These are phyloP conservation scores for Encarsia formosa DNA, from an alignment of 2,888 invertebrate genomes.

Conservation along the genomic window DNA sequence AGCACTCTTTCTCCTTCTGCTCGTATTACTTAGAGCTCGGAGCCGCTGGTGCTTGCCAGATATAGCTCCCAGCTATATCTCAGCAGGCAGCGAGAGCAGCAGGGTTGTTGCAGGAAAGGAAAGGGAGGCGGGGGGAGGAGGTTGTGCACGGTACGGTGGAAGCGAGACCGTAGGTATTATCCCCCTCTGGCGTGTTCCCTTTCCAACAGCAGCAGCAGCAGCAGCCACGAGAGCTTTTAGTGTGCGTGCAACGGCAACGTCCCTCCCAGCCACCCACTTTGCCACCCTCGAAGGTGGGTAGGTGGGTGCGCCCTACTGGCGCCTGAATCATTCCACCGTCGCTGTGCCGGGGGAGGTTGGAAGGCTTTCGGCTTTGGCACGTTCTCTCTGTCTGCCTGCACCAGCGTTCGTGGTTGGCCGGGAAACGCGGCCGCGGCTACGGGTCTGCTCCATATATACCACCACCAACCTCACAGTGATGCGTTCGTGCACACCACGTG, in stretches of 20 bases:
- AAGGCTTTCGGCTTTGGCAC: constrained; percentile 28
- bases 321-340: constrained; percentile 52
- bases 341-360: constrained; percentile 41
- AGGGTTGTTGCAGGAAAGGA: background rate
- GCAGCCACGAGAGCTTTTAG: constrained; percentile 25
- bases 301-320: constrained; percentile 52
- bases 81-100: constrained; percentile 34
- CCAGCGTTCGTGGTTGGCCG: constrained; percentile 36
- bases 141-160: constrained; percentile 32
- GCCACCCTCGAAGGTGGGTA: constrained; percentile 32
- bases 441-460: constrained; percentile 12
- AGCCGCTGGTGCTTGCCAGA: constrained; percentile 34
- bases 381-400: background rate
- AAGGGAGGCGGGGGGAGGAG: constrained; percentile 31
- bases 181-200: constrained; percentile 29
- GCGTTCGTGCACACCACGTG: constrained; percentile 14
- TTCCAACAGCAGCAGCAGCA: constrained; percentile 22
- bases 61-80: constrained; percentile 47
- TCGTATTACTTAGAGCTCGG: constrained; percentile 46
- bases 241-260: too few species aligned
- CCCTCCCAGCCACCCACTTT: constrained; percentile 40
- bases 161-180: constrained; percentile 43
- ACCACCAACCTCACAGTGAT: background rate
- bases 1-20: constrained; percentile 50
- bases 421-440: constrained; percentile 38